Percentiles rank a stretch among this genome's conserved stretches.
These are phyloP conservation scores for Chydorus sphaericus DNA, from an alignment of 2,888 invertebrate species.

Conservation along the genomic window DNA sequence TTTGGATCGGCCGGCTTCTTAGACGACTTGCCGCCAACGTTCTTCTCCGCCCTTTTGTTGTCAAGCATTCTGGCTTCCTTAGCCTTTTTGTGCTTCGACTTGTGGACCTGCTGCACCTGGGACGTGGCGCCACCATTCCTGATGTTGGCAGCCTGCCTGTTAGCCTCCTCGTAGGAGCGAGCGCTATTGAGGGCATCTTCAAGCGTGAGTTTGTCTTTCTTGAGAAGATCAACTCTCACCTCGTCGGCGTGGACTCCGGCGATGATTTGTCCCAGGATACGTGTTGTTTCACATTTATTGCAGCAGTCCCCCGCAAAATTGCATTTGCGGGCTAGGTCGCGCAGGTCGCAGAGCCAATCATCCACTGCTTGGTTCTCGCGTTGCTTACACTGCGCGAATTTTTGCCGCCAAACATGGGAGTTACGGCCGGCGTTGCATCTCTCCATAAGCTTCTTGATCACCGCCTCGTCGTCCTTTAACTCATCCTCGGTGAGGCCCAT, in stretches of 20 bases:
- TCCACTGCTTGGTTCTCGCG: neutral
- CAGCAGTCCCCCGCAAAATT: constrained; percentile 1
- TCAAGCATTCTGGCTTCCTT: too few relatives aligned
- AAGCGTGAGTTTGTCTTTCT: neutral
- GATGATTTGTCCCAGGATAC: constrained; percentile 5
- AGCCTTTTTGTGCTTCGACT: too few relatives aligned
- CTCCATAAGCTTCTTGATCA: neutral
- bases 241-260: neutral
- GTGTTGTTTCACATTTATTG: neutral
- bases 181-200: neutral
- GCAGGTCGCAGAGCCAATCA: constrained; percentile 6
- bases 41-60: neutral
- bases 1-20: neutral
- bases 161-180: neutral
- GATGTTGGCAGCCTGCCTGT: neutral
- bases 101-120: neutral
- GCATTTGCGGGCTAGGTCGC: constrained; percentile 3
- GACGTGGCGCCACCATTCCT: neutral
- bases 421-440: constrained; percentile 6
- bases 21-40: neutral
- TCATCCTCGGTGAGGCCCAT: neutral
- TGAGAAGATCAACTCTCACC: neutral
- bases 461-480: neutral
- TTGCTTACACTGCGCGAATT: neutral
- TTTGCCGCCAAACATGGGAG: constrained; percentile 1